Base-by-base conservation (phyloP, 2,888 invertebrate species). In the Macaria liturata region DNA sequence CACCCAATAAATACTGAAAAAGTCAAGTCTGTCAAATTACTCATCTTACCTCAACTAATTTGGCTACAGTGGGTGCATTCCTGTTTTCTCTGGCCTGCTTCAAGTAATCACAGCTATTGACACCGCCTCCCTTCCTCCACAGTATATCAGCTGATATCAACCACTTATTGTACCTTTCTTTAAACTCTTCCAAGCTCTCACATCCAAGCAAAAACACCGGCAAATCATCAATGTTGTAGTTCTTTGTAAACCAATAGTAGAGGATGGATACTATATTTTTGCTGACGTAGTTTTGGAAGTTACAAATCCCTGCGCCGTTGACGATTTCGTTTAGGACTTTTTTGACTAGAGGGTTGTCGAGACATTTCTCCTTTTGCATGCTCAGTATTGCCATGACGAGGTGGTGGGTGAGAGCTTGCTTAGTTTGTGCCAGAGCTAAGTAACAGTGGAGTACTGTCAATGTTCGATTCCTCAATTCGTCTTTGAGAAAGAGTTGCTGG, bases 401-500 rank as follows among this genome's bases (percentile, higher is more conserved):
- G 66, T 86, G 88, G 64, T 92, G 92, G 45, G 93, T 83, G 67
- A 93, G 86, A 4, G 84, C 80, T 40, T 88, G 88, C 67, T 91
- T 94, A 3, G 87, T 81, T 42, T 91, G 86, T 32, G 94, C 91
- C 4, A 95, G 72, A 8, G 92, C 84, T 9, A 90, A 84, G 61
- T 93, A 89, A 37, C 91, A 88, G 49, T 94, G 93, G 20, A 95
- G 80, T 5, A 93, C 91, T 44, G 93, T 93, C 0, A 92, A 82
- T 1, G 93, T 93, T 71, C 94, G 86, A 62, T 94, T 94, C 0
- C 85, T 81, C 1, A 84, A 83, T 80, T 95, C 95, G 70, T 95
- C 95, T 61, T 86, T 84, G 49, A 88, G 68, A 68, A 93, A 83
- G 42, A 86, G 79, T 54, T 87, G 83, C 43, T 79, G 81, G 49